phyloP scores from a whole-genome alignment of 2,888 invertebrate species.

The Harmothoe impar region DNA sequence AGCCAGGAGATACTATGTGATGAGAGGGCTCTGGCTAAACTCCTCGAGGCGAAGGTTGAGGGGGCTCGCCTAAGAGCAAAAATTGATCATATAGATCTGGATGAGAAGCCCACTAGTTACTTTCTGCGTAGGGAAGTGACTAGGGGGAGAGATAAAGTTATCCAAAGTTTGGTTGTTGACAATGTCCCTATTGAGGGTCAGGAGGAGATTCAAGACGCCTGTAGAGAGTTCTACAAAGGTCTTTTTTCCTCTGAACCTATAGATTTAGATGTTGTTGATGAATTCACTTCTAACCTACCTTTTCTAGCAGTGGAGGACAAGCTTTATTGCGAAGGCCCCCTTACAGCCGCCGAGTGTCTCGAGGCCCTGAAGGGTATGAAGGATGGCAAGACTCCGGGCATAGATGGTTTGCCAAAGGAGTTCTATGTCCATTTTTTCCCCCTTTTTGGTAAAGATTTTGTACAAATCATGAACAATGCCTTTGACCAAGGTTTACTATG shows the following conservation, averaged over 20 bases:
- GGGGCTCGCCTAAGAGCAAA: not conserved
- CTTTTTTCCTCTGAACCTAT: not conserved
- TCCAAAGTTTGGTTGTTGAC: not conserved
- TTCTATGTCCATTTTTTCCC: constrained; percentile 7
- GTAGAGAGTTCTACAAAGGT: not conserved
- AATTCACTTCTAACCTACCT: not conserved
- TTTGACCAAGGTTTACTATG: not conserved
- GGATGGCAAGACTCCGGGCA: constrained; percentile 8
- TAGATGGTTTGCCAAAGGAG: constrained; percentile 40
- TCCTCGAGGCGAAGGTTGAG: not conserved
- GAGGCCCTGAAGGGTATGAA: constrained; percentile 1
- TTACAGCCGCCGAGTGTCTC: not conserved
- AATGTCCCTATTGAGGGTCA: not conserved
- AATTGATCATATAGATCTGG: not conserved
- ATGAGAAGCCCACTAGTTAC: not conserved
- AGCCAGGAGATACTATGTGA: too few species aligned
- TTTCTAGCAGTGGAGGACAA: not conserved
- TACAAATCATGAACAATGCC: not conserved
- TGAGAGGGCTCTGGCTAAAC: not conserved
- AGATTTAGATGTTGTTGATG: not conserved
- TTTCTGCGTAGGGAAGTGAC: not conserved
- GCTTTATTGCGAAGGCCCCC: not conserved
- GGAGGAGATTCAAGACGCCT: not conserved
- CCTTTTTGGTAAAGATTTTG: constrained; percentile 23
- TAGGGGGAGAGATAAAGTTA: not conserved